Conservation (phyloP, 2,113 vertebrate genomes). For the Phyllostomus discolor region DNA sequence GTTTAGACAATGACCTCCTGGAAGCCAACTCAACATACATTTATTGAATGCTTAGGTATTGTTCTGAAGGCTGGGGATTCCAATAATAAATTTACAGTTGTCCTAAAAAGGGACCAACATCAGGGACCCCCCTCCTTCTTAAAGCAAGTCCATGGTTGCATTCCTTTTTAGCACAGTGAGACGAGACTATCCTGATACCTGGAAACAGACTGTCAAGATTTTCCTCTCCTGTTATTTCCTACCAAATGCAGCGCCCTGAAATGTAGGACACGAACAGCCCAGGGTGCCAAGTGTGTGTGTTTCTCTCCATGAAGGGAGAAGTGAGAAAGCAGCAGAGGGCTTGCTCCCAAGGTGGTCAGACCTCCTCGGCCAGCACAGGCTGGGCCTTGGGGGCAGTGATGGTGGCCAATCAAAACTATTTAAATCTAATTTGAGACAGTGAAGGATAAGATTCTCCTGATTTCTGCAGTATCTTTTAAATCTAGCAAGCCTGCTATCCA, state of each 20-base stretch:
- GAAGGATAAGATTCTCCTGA: not conserved
- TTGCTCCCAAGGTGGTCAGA: not conserved
- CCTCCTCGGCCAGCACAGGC: not conserved
- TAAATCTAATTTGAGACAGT: not conserved
- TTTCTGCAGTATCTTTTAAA: not conserved
- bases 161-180: not conserved
- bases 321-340: not conserved
- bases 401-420: not conserved
- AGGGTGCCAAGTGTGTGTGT: not conserved
- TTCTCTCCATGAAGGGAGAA: not conserved
- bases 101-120: not conserved
- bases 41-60: not conserved
- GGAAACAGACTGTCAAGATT: not conserved
- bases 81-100: not conserved
- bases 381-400: not conserved
- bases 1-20: not conserved
- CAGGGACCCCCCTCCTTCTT: not conserved
- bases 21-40: not conserved
- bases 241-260: not conserved
- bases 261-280: not conserved
- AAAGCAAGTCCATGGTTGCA: not conserved
- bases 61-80: not conserved
- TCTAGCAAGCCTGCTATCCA: not conserved
- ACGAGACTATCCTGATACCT: not conserved
- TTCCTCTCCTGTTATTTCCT: not conserved